Conservation (phyloP, 2,888 invertebrate genomes). For the Halictus ligatus region DNA sequence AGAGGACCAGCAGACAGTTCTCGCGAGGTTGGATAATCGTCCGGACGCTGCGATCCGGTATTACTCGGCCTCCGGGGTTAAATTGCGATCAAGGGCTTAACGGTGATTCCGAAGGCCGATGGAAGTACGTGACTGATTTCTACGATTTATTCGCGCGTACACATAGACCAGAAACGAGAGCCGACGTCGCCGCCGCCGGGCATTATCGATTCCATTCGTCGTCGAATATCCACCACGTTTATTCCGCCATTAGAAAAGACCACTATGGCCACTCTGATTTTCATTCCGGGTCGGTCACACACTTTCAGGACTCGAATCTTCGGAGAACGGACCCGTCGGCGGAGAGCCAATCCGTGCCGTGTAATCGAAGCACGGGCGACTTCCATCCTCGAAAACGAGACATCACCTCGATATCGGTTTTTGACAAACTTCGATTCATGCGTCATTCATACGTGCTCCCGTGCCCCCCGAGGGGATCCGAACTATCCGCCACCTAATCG, state of each 20-base stretch:
- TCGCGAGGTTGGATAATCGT: conserved; percentile 77
- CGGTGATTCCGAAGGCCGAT: conserved; percentile 82
- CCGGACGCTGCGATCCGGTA: conserved; percentile 78
- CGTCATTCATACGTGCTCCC: neutral
- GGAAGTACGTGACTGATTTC: conserved; percentile 77
- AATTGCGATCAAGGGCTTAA: conserved; percentile 83
- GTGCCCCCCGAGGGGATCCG: neutral
- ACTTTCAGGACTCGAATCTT: conserved; percentile 34
- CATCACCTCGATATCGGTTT: conserved; percentile 49
- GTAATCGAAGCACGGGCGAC: conserved; percentile 63
- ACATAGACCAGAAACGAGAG: conserved; percentile 24
- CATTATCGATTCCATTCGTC: conserved; percentile 66
- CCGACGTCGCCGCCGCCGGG: conserved; percentile 34
- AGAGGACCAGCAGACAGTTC: conserved; percentile 53
- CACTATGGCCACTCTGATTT: conserved; percentile 48
- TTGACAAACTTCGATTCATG: conserved; percentile 2
- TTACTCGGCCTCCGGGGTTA: conserved; percentile 78
- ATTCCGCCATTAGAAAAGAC: conserved; percentile 42
- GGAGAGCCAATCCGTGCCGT: neutral
- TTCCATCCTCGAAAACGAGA: conserved; percentile 50
- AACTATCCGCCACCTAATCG: neutral
- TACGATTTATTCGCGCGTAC: conserved; percentile 72
- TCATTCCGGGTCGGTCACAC: conserved; percentile 40
- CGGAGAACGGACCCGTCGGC: conserved; percentile 4
- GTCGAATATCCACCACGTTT: conserved; percentile 45